Percentiles rank a stretch among this genome's conserved stretches.
phyloP scores from a whole-genome alignment of 2,888 invertebrate genomes.

The Nyleta sp. region DNA sequence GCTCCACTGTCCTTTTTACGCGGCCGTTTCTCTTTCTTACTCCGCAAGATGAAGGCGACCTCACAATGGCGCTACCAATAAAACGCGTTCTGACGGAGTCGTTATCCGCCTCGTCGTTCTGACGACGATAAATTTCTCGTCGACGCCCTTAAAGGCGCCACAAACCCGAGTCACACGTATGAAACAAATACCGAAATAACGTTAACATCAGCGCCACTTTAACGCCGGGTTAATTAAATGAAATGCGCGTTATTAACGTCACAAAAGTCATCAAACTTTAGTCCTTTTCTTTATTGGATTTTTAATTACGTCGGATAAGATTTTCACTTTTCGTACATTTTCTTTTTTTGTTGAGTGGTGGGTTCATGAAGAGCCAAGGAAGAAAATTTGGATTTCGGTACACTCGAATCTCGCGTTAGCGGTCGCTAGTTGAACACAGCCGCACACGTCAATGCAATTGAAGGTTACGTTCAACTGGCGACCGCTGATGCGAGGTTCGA shows the following conservation, averaged over 20 bases:
- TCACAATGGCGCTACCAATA: slow-evolving; percentile 56
- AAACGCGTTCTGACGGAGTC: slow-evolving; percentile 59
- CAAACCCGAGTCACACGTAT: slow-evolving; percentile 40
- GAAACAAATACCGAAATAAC: slow-evolving; percentile 29
- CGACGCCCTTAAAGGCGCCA: slow-evolving; percentile 46
- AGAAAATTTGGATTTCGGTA: no score
- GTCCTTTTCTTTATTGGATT: no score
- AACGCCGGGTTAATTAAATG: slow-evolving; percentile 18
- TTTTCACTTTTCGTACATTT: no score
- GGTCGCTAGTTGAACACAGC: no score
- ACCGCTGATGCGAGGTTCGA: no score
- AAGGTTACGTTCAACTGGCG: no score
- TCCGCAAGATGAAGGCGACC: slow-evolving; percentile 35
- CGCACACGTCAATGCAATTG: no score
- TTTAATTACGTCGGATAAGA: no score
- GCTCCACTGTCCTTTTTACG: slow-evolving; percentile 43
- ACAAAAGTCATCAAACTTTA: no score
- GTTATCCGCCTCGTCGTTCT: slow-evolving; percentile 57
- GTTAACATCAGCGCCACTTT: slow-evolving; percentile 7
- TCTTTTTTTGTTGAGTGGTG: no score
- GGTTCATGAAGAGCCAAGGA: no score
- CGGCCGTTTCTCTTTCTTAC: slow-evolving; percentile 41
- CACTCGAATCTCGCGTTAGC: no score
- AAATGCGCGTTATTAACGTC: neutral
- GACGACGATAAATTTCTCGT: slow-evolving; percentile 62